Evolutionary conservation across 2,888 invertebrate species (phyloP).

Genomic region (Drosophila acutilabella): DNA sequence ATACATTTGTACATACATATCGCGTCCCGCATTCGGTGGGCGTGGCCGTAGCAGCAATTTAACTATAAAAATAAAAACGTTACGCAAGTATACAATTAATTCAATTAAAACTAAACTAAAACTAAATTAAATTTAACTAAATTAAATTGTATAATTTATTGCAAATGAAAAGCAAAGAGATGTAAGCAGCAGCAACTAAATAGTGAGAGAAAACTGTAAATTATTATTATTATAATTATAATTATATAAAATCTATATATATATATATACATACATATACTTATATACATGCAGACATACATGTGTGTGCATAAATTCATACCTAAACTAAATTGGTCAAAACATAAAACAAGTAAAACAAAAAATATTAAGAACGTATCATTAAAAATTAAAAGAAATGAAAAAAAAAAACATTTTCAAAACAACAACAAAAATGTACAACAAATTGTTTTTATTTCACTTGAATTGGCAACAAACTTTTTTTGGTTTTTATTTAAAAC

Average conservation of each 20-base stretch:
- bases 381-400: conserved; percentile 63
- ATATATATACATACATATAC: conserved; percentile 33
- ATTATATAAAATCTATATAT: conserved; percentile 34
- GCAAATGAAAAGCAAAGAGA: conserved; percentile 43
- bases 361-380: conserved; percentile 64
- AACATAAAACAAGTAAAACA: conserved; percentile 31
- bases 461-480: conserved; percentile 48
- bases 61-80: conserved; percentile 48
- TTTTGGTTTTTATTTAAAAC: conserved; percentile 12
- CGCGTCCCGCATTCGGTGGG: conserved; percentile 70
- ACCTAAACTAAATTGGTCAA: conserved; percentile 55
- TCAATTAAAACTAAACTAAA: conserved; percentile 60
- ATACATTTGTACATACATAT: conserved; percentile 80
- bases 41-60: conserved; percentile 74
- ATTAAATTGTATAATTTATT: conserved; percentile 70
- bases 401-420: conserved; percentile 52
- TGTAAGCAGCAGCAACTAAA: conserved; percentile 61
- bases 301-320: conserved; percentile 27
- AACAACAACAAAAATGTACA: conserved; percentile 51
- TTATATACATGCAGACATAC: conserved; percentile 24
- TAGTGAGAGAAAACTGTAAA: conserved; percentile 62
- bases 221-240: conserved; percentile 54
- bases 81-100: conserved; percentile 82
- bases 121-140: conserved; percentile 51
- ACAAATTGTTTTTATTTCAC: conserved; percentile 73